Percentiles rank a stretch among this genome's conserved stretches.
Evolutionary conservation across 37 sponge, comb jelly and placozoan genomes (phyloP).

Genomic region (Cliona cf. orientalis): DNA sequence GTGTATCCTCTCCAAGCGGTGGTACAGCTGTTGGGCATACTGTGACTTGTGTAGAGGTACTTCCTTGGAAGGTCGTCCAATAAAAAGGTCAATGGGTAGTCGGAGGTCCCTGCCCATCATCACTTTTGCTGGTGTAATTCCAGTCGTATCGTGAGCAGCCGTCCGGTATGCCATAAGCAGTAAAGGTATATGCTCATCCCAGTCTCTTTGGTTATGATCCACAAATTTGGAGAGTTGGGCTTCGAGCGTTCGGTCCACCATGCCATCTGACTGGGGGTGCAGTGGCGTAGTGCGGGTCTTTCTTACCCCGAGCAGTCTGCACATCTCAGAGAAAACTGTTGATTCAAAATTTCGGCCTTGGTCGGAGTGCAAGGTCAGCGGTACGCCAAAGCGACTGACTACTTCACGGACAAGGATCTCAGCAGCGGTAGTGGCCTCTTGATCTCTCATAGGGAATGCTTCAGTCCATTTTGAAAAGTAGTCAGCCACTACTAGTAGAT

Average conservation of each 20-base stretch:
- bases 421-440: constrained; percentile 1
- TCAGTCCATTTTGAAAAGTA: too few relatives aligned
- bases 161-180: not conserved
- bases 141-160: not conserved
- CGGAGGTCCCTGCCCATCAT: too few relatives aligned
- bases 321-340: too few relatives aligned
- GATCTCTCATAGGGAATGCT: constrained; percentile 17
- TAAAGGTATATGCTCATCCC: not conserved
- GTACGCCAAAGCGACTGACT: constrained; percentile 39
- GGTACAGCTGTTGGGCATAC: too few relatives aligned
- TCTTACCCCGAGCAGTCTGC: constrained; percentile 13
- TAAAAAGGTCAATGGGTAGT: too few relatives aligned
- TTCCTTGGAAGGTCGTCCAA: too few relatives aligned
- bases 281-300: constrained; percentile 20
- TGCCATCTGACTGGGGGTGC: too few relatives aligned
- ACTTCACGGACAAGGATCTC: constrained; percentile 27
- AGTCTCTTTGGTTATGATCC: not conserved
- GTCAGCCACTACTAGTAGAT: constrained; percentile 38
- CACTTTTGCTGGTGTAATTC: too few relatives aligned
- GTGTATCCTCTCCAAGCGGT: too few relatives aligned
- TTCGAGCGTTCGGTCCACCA: too few relatives aligned
- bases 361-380: constrained; percentile 23
- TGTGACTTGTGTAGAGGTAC: too few relatives aligned
- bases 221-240: not conserved
- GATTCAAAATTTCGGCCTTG: constrained; percentile 27